A percentile compares a stretch with the other conserved stretches of the same genome.
Conservation (phyloP, 2,113 vertebrate genomes). For the Amphilophus citrinellus region DNA sequence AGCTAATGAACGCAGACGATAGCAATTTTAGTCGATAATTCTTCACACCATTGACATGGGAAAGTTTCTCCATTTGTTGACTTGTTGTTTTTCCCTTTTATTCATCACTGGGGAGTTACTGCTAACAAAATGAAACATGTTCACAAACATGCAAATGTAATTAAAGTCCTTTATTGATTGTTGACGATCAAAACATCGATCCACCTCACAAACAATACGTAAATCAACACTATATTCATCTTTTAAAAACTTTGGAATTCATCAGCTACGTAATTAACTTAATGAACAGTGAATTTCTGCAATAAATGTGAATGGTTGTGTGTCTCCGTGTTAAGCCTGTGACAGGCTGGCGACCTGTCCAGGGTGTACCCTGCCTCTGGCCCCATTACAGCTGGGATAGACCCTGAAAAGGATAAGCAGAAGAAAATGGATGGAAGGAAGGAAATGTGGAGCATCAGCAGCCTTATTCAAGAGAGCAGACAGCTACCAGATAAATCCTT, state of each 20-base stretch:
- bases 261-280: background rate
- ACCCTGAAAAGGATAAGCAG: too few species aligned
- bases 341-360: too few species aligned
- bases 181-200: background rate
- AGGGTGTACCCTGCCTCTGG: too few species aligned
- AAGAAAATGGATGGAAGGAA: too few species aligned
- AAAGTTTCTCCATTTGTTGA: conserved; percentile 11
- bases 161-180: conserved; percentile 1
- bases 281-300: background rate
- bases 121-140: background rate
- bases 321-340: too few species aligned
- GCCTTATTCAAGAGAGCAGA: too few species aligned
- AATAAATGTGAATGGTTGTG: background rate
- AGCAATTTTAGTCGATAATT: conserved; percentile 1
- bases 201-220: background rate
- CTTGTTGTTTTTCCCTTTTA: background rate
- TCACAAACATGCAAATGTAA: background rate
- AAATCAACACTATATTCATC: background rate
- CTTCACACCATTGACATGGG: conserved; percentile 11
- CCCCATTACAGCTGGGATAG: too few species aligned
- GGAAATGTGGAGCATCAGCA: too few species aligned
- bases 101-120: conserved; percentile 5
- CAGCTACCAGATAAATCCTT: background rate
- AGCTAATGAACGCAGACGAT: background rate
- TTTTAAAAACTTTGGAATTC: background rate